Base-by-base conservation (phyloP, 1,140 invertebrate species). In the Hycleus cichorii region DNA sequence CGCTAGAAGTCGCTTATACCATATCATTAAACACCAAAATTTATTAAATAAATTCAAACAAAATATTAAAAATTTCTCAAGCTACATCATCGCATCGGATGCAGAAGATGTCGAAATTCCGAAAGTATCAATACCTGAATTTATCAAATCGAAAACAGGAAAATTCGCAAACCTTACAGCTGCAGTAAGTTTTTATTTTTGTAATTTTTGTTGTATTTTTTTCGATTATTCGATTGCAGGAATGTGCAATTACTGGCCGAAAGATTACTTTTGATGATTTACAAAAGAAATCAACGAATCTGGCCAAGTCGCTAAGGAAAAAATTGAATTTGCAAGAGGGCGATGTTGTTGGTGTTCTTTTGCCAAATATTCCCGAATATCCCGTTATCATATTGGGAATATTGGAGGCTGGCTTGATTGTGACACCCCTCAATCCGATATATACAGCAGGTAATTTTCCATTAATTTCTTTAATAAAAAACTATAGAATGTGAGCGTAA, bases 341-440 rank as follows among this genome's bases (percentile, higher is more conserved):
- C 1, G 88, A 93, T 65, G 78, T 85, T 0, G 64, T 93, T 2
- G 85, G 83, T 6, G 54, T 93, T 4, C 78, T 89, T 58, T 64
- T 89, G 51, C 83, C 86, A 2, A 95, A 94, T 74, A 70, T 82
- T n/a, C 89, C 90, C 0, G 90, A 94, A 71, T 89, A 80, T 69
- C 74, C 83, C 0, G 79, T 89, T 4, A 78, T 82, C 2, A 68
- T 83, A 10, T 68, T 90, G 38, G 91, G 88, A 2, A 78, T 79
- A 47, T 67, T 87, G 2, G 80, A 84, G 62, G 83, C 86, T 18
- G 90, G 89, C 0, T 76, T 87, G 0, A 66, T 84, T 6, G 80
- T 88, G 4, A 90, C 89, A 6, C 85, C 89, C 1, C 76, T 90
- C 0, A 95, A 93, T 77, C 88, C 90, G 1, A 70, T 84, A 39